A percentile compares a stretch with the other conserved stretches of the same genome.
These are phyloP conservation scores for Daboia siamensis DNA, from an alignment of 2,113 vertebrate genomes.

Conservation along the genomic window DNA sequence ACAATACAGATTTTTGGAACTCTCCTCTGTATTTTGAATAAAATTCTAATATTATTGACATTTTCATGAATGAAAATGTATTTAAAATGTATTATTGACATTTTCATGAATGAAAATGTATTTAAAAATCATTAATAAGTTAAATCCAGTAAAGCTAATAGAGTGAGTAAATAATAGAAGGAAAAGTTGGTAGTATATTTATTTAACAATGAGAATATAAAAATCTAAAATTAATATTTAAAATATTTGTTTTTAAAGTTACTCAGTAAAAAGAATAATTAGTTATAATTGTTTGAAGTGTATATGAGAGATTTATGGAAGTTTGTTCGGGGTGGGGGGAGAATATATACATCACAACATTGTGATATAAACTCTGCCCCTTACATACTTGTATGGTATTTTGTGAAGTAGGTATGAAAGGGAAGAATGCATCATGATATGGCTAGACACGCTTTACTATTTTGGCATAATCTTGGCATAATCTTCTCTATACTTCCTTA, in stretches of 20 bases:
- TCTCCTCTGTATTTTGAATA: neutral
- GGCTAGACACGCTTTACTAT: neutral
- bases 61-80: no score
- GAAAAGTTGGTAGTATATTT: neutral
- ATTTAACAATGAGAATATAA: neutral
- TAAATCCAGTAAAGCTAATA: neutral
- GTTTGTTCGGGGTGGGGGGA: neutral
- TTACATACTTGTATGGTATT: neutral
- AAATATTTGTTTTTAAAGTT: neutral
- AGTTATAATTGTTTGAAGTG: neutral
- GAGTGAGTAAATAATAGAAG: neutral
- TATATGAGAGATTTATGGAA: neutral
- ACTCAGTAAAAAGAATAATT: neutral
- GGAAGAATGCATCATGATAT: neutral
- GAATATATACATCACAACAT: neutral
- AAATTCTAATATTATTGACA: neutral
- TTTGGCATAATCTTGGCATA: neutral
- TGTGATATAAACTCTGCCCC: neutral
- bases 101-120: neutral
- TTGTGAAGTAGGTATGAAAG: neutral
- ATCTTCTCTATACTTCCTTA: neutral
- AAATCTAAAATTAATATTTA: neutral
- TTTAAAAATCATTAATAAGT: conserved; percentile 3
- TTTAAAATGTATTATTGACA: no score
- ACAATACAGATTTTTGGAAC: neutral